Conservation (phyloP, 2,113 vertebrate genomes). For the Tenrec ecaudatus region DNA sequence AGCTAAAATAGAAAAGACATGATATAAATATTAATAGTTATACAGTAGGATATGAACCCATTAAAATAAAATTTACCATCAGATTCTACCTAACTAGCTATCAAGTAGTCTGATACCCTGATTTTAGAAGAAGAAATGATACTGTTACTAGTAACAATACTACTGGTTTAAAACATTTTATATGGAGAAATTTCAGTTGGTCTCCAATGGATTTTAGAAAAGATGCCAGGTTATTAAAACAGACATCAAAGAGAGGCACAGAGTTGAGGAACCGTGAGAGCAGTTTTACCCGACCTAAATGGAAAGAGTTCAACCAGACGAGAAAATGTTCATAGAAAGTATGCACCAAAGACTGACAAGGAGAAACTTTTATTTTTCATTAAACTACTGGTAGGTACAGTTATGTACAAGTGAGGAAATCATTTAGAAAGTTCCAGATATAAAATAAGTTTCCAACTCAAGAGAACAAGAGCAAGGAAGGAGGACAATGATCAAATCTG, state of each 20-base stretch:
- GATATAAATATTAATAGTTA: constrained; percentile 51
- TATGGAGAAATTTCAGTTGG: neutral
- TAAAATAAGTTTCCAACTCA: neutral
- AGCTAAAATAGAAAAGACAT: constrained; percentile 12
- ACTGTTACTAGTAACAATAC: neutral
- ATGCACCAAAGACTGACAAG: neutral
- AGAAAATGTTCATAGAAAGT: neutral
- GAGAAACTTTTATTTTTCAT: too few relatives aligned
- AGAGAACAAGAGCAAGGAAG: neutral
- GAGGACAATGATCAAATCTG: neutral
- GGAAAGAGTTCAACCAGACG: neutral
- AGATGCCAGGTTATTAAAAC: constrained; percentile 1
- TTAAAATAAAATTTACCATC: constrained; percentile 47
- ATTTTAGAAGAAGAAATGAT: neutral
- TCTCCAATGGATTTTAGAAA: neutral
- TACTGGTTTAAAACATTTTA: neutral
- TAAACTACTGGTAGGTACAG: neutral
- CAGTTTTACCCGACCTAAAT: neutral
- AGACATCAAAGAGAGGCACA: constrained; percentile 28
- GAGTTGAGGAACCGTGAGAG: neutral
- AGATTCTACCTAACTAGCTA: neutral
- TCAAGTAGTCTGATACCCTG: neutral
- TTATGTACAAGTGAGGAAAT: neutral
- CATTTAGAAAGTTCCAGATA: constrained; percentile 11
- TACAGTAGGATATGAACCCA: neutral